These are phyloP conservation scores for Cremastinae sp. DNA, from an alignment of 2,888 invertebrate species.

Conservation along the genomic window DNA sequence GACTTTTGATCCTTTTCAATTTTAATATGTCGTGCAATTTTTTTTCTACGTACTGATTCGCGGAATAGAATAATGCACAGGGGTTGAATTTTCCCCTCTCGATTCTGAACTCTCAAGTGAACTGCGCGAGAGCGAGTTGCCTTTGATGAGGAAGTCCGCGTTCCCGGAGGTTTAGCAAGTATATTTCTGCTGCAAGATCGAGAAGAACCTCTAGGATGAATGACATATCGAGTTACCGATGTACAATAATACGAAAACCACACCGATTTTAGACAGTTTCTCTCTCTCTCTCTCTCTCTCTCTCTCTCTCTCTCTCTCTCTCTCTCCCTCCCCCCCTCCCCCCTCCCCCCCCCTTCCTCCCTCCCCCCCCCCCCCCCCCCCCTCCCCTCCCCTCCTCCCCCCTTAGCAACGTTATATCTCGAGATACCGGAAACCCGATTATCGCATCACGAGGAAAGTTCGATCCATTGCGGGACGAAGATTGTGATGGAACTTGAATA, in stretches of 20 bases:
- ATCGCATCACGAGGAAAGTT: background rate
- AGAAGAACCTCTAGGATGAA: constrained; percentile 58
- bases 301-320: constrained; percentile 55
- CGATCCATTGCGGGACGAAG: constrained; percentile 43
- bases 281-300: constrained; percentile 53
- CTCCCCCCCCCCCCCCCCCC: constrained; percentile 35
- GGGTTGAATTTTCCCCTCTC: constrained; percentile 9
- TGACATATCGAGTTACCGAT: constrained; percentile 65
- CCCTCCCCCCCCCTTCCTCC: background rate
- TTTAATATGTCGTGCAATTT: no score
- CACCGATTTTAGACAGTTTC: constrained; percentile 44
- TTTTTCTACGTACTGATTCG: constrained; percentile 1
- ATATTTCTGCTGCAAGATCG: constrained; percentile 50
- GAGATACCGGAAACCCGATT: constrained; percentile 5
- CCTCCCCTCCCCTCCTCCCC: constrained; percentile 8
- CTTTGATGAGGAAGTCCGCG: background rate
- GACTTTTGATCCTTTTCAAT: no score
- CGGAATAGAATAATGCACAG: background rate
- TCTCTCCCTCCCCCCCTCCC: constrained; percentile 40
- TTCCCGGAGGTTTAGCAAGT: background rate
- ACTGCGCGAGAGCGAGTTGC: constrained; percentile 22
- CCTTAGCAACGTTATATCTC: constrained; percentile 34
- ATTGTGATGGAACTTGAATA: constrained; percentile 27
- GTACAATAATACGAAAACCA: constrained; percentile 58
- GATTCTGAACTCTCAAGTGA: constrained; percentile 1